phyloP scores from a whole-genome alignment of 2,888 invertebrate genomes.

The Molorchus minor region DNA sequence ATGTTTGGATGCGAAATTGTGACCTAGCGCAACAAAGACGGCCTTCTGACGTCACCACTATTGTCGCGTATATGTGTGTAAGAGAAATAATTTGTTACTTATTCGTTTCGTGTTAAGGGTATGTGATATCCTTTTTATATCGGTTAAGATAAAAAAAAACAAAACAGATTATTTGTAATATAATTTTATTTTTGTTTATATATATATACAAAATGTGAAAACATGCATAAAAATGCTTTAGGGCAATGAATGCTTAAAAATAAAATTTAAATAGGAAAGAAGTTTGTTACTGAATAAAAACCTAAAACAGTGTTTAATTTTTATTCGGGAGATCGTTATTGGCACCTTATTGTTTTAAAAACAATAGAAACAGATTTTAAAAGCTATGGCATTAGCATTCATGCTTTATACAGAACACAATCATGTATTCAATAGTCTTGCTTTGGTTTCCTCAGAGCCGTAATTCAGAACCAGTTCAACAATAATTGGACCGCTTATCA shows the following conservation, averaged over 20 bases:
- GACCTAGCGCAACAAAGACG: too few species aligned
- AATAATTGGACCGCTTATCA: too few species aligned
- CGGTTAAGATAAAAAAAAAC: not conserved
- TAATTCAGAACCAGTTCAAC: too few species aligned
- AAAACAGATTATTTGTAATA: constrained; percentile 6
- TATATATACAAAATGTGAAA: constrained; percentile 28
- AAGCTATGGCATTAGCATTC: constrained; percentile 11
- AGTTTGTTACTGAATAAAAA: constrained; percentile 5
- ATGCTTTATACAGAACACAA: too few species aligned
- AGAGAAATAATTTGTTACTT: too few species aligned
- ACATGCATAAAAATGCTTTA: constrained; percentile 14
- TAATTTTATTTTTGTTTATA: constrained; percentile 29
- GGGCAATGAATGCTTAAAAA: constrained; percentile 15
- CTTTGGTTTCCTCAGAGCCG: too few species aligned
- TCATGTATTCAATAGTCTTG: too few species aligned
- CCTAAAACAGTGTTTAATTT: constrained; percentile 9
- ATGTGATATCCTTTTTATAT: too few species aligned
- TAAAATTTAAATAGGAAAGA: constrained; percentile 11
- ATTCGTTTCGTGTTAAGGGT: too few species aligned
- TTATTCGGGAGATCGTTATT: constrained; percentile 56
- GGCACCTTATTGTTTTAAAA: constrained; percentile 51
- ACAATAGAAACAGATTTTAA: constrained; percentile 46
- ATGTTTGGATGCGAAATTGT: too few species aligned
- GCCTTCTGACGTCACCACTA: too few species aligned
- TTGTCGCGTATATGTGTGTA: too few species aligned